Conservation (phyloP, 2,888 invertebrate genomes). For the Aleiodes leptofemur region DNA sequence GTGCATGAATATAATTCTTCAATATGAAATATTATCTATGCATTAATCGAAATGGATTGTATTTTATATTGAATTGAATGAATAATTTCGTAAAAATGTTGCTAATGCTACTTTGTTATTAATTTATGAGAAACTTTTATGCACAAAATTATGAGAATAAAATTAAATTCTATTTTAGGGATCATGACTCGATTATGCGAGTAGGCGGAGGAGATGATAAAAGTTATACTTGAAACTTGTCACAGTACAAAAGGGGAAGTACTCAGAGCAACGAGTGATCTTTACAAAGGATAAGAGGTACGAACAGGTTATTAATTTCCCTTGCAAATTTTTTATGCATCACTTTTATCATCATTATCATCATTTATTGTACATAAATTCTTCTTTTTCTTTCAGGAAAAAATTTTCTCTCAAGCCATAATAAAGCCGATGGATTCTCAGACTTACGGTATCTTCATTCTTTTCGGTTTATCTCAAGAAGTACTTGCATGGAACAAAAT, state of each 20-base stretch:
- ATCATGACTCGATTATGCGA: constrained; percentile 23
- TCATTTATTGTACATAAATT: constrained; percentile 6
- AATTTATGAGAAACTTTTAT: no score
- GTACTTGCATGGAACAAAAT: no score
- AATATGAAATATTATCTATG: background rate
- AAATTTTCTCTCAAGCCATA: constrained; percentile 42
- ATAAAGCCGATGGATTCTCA: constrained; percentile 58
- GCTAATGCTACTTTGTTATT: no score
- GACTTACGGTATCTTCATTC: constrained; percentile 53
- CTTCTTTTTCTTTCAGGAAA: background rate
- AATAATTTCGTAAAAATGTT: no score
- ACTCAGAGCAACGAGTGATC: constrained; percentile 65
- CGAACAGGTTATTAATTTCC: constrained; percentile 70
- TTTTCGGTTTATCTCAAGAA: no score
- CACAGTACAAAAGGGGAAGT: constrained; percentile 57
- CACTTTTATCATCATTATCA: constrained; percentile 32
- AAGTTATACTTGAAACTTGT: constrained; percentile 63
- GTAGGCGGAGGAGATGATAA: constrained; percentile 38
- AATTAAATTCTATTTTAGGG: constrained; percentile 38
- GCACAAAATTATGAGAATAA: constrained; percentile 27
- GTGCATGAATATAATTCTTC: constrained; percentile 17
- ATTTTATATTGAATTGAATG: no score
- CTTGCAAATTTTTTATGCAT: constrained; percentile 64
- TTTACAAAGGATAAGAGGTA: constrained; percentile 60
- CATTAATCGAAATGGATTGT: no score